A percentile compares a stretch with the other conserved stretches of the same genome.
phyloP scores from a whole-genome alignment of 2,888 invertebrate species.

The Spialia ferax region DNA sequence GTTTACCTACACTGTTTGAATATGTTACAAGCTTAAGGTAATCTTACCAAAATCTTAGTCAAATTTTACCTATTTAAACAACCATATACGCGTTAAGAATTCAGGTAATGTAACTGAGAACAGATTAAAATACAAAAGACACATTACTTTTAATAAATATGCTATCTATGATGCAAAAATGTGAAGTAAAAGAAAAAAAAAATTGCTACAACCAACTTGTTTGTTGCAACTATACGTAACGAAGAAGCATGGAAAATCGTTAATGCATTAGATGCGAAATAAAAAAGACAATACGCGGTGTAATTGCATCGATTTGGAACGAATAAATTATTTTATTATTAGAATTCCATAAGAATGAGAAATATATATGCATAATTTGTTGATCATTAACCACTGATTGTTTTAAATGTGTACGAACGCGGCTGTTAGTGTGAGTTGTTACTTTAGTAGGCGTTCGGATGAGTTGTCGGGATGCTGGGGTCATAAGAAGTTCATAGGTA shows the following conservation, averaged over 20 bases:
- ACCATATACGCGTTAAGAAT: no score
- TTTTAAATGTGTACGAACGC: constrained; percentile 39
- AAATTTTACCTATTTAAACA: no score
- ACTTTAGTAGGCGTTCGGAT: constrained; percentile 50
- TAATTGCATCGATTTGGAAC: constrained; percentile 22
- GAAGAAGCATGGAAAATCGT: constrained; percentile 38
- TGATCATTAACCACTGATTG: constrained; percentile 45
- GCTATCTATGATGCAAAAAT: constrained; percentile 9
- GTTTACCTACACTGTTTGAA: no score
- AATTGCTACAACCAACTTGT: constrained; percentile 19
- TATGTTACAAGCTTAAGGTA: no score
- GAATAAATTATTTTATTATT: constrained; percentile 37
- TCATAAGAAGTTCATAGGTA: constrained; percentile 85
- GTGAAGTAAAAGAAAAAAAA: constrained; percentile 10
- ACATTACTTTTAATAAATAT: not conserved
- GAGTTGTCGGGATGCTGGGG: constrained; percentile 73
- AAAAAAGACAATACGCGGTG: constrained; percentile 31
- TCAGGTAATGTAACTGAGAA: not conserved
- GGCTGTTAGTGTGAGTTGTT: constrained; percentile 21
- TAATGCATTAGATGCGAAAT: constrained; percentile 34
- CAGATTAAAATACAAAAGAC: not conserved
- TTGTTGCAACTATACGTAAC: constrained; percentile 36
- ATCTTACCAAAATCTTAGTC: no score
- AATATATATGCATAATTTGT: constrained; percentile 41
- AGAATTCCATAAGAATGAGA: constrained; percentile 20